Percentiles rank a stretch among this genome's conserved stretches.
Conservation (phyloP, 2,888 invertebrate genomes). For the Eumacrocentrus americanus region DNA sequence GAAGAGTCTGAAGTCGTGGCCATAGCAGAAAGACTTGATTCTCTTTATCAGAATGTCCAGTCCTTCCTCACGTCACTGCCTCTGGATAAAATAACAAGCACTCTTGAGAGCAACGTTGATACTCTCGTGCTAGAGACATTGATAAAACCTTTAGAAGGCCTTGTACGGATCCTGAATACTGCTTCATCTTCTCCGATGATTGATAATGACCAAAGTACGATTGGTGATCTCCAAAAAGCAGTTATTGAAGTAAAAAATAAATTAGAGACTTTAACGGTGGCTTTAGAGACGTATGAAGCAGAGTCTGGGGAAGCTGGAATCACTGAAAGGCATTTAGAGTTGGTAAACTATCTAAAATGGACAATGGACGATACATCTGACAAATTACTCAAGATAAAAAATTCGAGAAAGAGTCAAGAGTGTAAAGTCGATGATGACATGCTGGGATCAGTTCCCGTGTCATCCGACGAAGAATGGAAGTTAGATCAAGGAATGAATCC, state of each 20-base stretch:
- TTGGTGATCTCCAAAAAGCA: conserved; percentile 39
- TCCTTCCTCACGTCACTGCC: conserved; percentile 34
- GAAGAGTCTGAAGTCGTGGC: conserved; percentile 27
- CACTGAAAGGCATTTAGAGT: conserved; percentile 43
- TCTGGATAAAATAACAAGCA: conserved; percentile 31
- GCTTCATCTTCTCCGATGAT: conserved; percentile 29
- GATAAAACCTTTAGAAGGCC: conserved; percentile 50
- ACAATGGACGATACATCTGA: conserved; percentile 34
- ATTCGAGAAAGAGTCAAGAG: conserved; percentile 19
- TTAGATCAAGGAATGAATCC: not conserved
- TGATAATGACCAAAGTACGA: conserved; percentile 13
- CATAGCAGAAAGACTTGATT: conserved; percentile 32
- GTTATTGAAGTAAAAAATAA: conserved; percentile 48
- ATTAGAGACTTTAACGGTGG: conserved; percentile 47
- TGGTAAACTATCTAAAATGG: conserved; percentile 32
- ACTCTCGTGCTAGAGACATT: conserved; percentile 55
- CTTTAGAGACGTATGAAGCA: conserved; percentile 51
- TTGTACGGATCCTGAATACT: conserved; percentile 37
- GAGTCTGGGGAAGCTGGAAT: conserved; percentile 37
- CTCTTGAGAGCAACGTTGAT: conserved; percentile 48
- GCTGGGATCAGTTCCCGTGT: conserved; percentile 19
- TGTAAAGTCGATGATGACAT: not conserved
- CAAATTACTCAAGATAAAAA: conserved; percentile 28
- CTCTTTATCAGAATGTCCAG: conserved; percentile 35
- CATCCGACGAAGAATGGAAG: conserved; percentile 27